phyloP scores from a whole-genome alignment of 1,140 invertebrate species.

The Heliconius eleuchia region DNA sequence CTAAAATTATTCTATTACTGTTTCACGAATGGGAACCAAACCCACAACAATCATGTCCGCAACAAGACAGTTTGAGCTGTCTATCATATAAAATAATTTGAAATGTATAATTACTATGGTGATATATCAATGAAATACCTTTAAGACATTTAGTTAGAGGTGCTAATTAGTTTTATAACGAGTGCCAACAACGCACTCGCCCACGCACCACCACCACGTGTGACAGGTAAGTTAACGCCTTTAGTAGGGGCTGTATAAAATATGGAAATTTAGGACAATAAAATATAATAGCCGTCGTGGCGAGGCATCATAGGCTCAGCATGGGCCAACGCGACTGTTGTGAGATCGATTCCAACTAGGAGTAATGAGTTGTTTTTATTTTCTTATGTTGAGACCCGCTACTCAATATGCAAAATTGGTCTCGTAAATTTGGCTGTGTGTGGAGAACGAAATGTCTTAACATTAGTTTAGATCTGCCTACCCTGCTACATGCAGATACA shows the following conservation, averaged over 20 bases:
- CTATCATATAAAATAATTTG: not conserved
- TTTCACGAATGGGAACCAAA: not conserved
- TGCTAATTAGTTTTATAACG: not conserved
- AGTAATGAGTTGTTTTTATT: too few relatives aligned
- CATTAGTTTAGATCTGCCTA: too few relatives aligned
- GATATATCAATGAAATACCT: not conserved
- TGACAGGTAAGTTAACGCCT: slow-evolving; percentile 2
- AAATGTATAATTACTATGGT: not conserved
- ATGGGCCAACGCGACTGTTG: not conserved
- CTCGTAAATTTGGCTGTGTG: too few relatives aligned
- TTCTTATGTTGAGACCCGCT: too few relatives aligned
- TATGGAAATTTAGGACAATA: not conserved
- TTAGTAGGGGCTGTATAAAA: not conserved
- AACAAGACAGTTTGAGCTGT: not conserved
- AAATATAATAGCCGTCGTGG: too few relatives aligned
- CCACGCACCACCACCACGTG: not conserved
- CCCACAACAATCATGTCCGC: not conserved
- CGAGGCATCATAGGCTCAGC: too few relatives aligned
- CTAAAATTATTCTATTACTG: not conserved
- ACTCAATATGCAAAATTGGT: too few relatives aligned
- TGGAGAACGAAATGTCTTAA: too few relatives aligned
- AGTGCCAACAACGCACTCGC: not conserved
- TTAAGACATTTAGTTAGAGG: not conserved
- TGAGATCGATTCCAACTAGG: not conserved
- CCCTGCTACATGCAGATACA: too few relatives aligned